These are phyloP conservation scores for Asarcornis scutulata DNA, from an alignment of 2,113 vertebrate genomes.

Conservation along the genomic window DNA sequence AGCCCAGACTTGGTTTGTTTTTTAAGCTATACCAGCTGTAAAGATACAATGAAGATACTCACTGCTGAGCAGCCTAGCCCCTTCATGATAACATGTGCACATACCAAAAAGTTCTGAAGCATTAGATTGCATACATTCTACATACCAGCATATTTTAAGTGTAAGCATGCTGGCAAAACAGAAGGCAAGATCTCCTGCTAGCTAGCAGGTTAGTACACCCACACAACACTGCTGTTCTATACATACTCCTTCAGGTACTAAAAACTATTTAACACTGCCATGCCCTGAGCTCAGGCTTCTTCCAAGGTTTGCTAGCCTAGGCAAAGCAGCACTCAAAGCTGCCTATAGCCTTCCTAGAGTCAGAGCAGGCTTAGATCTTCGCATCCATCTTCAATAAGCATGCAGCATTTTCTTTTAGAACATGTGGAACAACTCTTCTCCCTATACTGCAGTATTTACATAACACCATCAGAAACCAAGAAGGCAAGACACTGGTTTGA, in stretches of 20 bases:
- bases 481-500: neutral
- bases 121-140: neutral
- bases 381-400: neutral
- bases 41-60: neutral
- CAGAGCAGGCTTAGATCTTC: neutral
- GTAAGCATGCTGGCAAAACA: neutral
- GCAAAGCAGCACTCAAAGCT: neutral
- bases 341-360: neutral
- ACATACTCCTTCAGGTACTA: neutral
- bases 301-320: neutral
- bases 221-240: neutral
- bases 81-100: fast-evolving
- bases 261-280: neutral
- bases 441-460: neutral
- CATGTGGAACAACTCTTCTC: neutral
- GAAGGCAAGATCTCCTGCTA: neutral
- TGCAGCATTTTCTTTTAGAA: neutral
- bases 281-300: neutral
- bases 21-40: neutral
- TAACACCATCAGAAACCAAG: neutral
- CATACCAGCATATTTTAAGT: neutral
- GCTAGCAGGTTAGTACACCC: neutral
- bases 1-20: neutral
- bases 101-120: neutral
- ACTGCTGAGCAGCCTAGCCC: neutral